Conservation (phyloP, 1,140 invertebrate genomes). For the Polypedilum pembai region DNA sequence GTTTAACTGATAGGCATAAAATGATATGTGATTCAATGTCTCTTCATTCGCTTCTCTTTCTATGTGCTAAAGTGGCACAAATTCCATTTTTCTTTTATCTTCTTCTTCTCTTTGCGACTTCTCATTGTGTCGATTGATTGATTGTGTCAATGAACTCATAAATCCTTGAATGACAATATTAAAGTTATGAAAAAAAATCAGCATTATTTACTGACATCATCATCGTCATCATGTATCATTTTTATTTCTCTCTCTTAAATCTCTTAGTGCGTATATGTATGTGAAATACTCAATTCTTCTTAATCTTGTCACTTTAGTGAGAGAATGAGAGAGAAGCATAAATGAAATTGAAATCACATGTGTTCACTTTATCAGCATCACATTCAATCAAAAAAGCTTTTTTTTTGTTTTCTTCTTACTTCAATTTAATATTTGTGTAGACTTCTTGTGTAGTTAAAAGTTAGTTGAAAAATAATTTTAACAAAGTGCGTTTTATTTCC, state of each 20-base stretch:
- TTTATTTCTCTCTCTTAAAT: background rate
- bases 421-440: background rate
- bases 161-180: constrained; percentile 1
- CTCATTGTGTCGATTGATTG: background rate
- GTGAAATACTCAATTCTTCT: background rate
- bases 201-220: background rate
- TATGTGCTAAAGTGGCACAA: background rate
- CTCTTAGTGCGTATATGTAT: background rate
- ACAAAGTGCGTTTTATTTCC: too few species aligned
- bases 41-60: background rate
- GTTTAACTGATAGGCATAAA: background rate
- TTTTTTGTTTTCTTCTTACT: background rate
- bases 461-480: too few species aligned
- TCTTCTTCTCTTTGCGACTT: background rate
- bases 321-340: background rate
- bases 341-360: background rate
- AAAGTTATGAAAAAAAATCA: background rate
- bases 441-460: too few species aligned
- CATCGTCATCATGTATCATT: too few species aligned
- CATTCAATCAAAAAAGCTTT: background rate
- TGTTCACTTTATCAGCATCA: background rate
- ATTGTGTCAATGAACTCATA: background rate
- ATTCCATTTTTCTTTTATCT: background rate
- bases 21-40: background rate
- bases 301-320: background rate